Conservation (phyloP, 2,113 vertebrate genomes). For the Cervus canadensis region DNA sequence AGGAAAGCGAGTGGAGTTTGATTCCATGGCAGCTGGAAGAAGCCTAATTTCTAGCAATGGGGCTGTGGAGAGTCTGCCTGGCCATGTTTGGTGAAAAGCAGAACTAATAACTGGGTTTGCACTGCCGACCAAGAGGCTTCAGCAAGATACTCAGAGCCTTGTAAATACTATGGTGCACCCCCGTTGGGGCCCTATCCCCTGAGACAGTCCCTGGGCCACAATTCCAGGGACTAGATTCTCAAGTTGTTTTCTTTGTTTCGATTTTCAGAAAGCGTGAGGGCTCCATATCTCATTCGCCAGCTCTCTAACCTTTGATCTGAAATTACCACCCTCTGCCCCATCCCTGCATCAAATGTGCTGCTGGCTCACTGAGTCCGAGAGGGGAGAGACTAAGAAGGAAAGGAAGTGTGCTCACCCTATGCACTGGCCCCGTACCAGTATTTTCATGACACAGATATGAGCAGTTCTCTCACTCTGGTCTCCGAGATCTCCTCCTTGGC, state of each 20-base stretch:
- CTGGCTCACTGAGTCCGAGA: neutral
- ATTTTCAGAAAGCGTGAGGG: neutral
- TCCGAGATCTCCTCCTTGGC: neutral
- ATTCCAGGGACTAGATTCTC: neutral
- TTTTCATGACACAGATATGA: slow-evolving; percentile 12
- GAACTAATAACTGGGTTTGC: neutral
- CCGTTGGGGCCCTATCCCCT: neutral
- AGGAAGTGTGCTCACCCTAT: neutral
- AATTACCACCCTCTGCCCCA: neutral
- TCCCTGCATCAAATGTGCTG: neutral
- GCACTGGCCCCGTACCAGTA: neutral
- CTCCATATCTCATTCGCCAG: neutral
- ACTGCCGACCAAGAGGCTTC: neutral
- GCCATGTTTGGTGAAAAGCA: neutral
- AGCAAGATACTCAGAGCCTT: neutral
- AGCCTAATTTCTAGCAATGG: slow-evolving; percentile 13
- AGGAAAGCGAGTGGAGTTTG: neutral
- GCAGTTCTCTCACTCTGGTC: neutral
- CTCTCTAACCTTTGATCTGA: neutral
- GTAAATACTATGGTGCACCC: neutral
- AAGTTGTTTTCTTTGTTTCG: neutral
- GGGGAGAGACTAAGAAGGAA: neutral
- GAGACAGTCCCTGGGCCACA: neutral
- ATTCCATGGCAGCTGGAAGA: neutral
- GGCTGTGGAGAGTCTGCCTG: neutral